Base-by-base conservation (phyloP, 2,113 vertebrate species). In the Vicugna pacos region DNA sequence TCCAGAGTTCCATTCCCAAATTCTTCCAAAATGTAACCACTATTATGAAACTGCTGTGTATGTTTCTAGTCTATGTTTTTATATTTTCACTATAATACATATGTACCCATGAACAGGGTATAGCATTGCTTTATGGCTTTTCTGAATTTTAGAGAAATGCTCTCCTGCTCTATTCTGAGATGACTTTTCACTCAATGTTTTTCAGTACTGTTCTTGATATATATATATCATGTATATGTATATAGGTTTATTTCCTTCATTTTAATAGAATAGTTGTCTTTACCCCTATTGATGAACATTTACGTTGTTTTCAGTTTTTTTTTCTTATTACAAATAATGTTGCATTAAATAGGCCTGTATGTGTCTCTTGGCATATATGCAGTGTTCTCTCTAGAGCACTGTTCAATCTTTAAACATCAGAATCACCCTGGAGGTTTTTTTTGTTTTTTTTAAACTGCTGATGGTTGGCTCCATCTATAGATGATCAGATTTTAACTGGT, bases 111-210 rank as follows among this genome's bases (percentile, higher is more conserved):
- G 60, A 91, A 67, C 3, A 67, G 11, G 28, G 60, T 13, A 85
- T 10, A 82, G 50, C 16, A 50, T 65, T 79, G 56, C 28, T 93
- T 85, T 77, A 22, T 73, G 30, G 2, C 1, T 80, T 72, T 93
- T 85, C 86, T 92, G 52, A 70, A 64, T 70, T 92, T 92, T 89
- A 83, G 35, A 62, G 60, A 91, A 91, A 94, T 54, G 62, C 26
- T 60, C 32, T 62, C 38, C 28, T 80, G 64, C 50, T 83, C 6
- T 58, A 42, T 42, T 52, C 58, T 84, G 88, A 6, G 79, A 50
- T 28, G 48, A 46, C 20, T 92, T 82, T 84, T 92, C 48, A 79
- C n/a, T 60, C 77, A 89, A 5, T 82, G 93, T 17, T 62, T 48
- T 4, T 42, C 4, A 56, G 76, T 70, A 83, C 24, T 92, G 56